Evolutionary conservation across 2,113 vertebrate genomes (phyloP), one percentile per base, ranked within the genome.

Genomic region (Anoura caudifer): DNA sequence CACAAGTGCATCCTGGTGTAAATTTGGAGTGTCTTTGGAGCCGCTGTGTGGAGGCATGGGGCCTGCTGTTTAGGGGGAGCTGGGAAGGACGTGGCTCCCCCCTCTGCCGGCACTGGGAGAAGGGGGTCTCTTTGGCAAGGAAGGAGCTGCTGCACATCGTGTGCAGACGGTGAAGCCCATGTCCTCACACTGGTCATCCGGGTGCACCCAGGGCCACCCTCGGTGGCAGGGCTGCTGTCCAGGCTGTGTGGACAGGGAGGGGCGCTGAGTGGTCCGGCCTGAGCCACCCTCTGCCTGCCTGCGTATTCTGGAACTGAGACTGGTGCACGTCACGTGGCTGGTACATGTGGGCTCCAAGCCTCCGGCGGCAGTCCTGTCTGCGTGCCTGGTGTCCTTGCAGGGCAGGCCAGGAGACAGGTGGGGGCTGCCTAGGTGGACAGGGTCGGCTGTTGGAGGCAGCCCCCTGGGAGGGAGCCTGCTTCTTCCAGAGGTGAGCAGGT

Each of bases 321-420:
- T 24, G 1, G 26, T 7, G 14, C 12, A 0, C 0, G 0, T n/a
- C 0, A 1, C 0, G 3, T 19, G 75, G 63, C 36, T 3, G 14
- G 2, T 0, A 0, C 4, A 19, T 12, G 13, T 8, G 38, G n/a
- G n/a, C 3, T 3, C 36, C 7, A 1, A 0, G 13, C 47, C 22
- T 36, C 7, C 15, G 4, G 5, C 38, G 28, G 43, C 33, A 10
- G 0, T 10, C 31, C 26, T 11, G 2, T 54, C 31, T 15, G 38
- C 1, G 0, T 31, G 19, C 38, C 26, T 2, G 2, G 3, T 19
- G 38, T 94, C 50, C 38, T 6, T 0, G 4, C 36, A 56, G 19
- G 9, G 5, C 1, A 17, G 19, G 22, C 33, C 9, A 3, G 56
- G 54, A 10, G 9, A 36, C 54, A 0, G 7, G 10, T 0, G 52